Conservation (phyloP, 64 coral and sea anemone species). For the Acropora yongei region DNA sequence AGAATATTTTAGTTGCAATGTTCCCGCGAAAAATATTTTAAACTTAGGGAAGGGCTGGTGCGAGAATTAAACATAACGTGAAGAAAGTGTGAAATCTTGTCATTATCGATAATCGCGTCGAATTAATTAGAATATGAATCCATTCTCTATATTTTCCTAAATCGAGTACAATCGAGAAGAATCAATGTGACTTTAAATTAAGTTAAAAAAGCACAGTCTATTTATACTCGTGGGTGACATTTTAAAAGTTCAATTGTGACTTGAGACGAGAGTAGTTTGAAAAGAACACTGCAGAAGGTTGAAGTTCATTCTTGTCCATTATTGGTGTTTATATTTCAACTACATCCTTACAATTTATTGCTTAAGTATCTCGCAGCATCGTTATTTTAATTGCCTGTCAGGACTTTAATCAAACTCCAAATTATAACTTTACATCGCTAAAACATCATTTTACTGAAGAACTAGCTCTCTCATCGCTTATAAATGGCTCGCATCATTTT, state of each 20-base stretch:
- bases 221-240: too few relatives aligned
- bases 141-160: too few relatives aligned
- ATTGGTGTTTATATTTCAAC: not conserved
- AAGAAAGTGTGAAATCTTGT: not conserved
- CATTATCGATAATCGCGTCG: too few relatives aligned
- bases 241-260: too few relatives aligned
- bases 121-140: too few relatives aligned
- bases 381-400: too few relatives aligned
- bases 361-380: not conserved
- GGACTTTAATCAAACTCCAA: too few relatives aligned
- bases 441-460: not conserved
- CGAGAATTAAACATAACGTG: not conserved
- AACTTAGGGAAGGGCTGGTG: conserved; percentile 29
- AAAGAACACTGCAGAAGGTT: not conserved
- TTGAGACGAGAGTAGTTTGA: not conserved
- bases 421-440: too few relatives aligned
- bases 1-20: not conserved
- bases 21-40: not conserved
- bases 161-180: too few relatives aligned
- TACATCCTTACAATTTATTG: not conserved
- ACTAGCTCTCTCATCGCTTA: not conserved
- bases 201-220: too few relatives aligned
- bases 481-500: not conserved
- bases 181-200: too few relatives aligned
- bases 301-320: too few relatives aligned